Conservation (phyloP, 2,113 vertebrate species). For the Proteles cristata region DNA sequence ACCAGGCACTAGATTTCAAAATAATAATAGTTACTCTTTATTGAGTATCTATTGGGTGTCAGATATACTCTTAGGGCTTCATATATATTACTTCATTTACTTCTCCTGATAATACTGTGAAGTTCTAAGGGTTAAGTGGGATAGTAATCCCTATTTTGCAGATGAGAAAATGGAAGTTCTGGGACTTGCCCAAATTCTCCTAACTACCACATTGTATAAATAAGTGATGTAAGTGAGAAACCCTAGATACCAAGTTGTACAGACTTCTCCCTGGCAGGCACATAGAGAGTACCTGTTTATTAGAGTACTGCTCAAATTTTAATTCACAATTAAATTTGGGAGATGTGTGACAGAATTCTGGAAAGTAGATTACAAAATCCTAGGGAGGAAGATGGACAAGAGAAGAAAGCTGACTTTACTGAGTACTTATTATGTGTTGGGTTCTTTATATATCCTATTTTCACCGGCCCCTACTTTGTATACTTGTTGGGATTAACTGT, state of each 20-base stretch:
- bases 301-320: slow-evolving; percentile 31
- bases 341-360: slow-evolving; percentile 25
- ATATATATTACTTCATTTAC: slow-evolving; percentile 3
- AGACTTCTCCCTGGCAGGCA: slow-evolving; percentile 24
- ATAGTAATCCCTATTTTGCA: neutral
- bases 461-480: neutral
- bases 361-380: neutral
- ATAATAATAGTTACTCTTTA: slow-evolving; percentile 13
- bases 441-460: neutral
- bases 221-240: slow-evolving; percentile 40
- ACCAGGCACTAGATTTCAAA: slow-evolving; percentile 37
- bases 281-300: neutral
- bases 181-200: neutral
- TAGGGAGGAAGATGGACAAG: slow-evolving; percentile 9
- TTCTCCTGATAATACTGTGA: neutral
- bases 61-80: slow-evolving; percentile 32
- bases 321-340: slow-evolving; percentile 10
- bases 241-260: neutral
- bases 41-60: neutral
- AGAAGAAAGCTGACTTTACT: slow-evolving; percentile 39
- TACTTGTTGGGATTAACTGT: slow-evolving; percentile 10
- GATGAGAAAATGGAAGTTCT: slow-evolving; percentile 20
- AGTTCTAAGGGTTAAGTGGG: neutral
- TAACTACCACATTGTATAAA: neutral
- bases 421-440: neutral